Base-by-base conservation (phyloP, 2,888 invertebrate species). In the Drosophila maculinotata region DNA sequence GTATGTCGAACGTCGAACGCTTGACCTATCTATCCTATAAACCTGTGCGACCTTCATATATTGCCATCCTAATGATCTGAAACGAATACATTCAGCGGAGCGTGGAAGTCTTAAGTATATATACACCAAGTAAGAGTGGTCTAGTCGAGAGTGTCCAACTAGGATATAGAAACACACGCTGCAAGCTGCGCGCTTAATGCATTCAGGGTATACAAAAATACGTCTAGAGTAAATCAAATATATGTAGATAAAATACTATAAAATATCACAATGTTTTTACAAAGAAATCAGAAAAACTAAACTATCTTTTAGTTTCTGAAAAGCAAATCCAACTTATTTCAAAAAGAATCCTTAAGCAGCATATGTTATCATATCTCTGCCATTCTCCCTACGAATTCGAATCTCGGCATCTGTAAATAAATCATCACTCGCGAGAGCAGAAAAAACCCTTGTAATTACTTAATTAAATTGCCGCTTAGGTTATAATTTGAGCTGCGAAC, bases 391-490 rank as follows among this genome's bases (percentile, higher is more conserved):
- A 14, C 17, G 5, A 14, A 12, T 49, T 10, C 15, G 26, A 26
- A 39, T 44, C 26, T 31, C 35, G 44, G 14, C 60, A 62, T 58
- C 45, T 44, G 39, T 64, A 76, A 57, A 77, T 85, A 85, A 85
- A 85, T 85, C 86, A 82, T 65, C 66, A 78, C 75, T 52, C 49
- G 25, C 28, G 38, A 33, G 25, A 44, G 30, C 20, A 54, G 33
- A 42, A 17, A 54, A 60, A 64, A 44, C 58, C 47, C 79, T 83
- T 86, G 86, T 83, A 83, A 83, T 83, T 83, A 74, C 83, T 86
- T 83, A 83, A 83, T 83, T 86, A 83, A 83, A 86, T 86, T 86
- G 83, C 80, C 80, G 72, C 86, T 86, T 79, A 80, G 72, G 75
- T 72, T 79, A 71, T 86, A 86, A 83, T 80, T 79, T 80, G 69